Conservation (phyloP, 37 sponge, comb jelly and placozoan species). For the Halisarca cf. caerulea region DNA sequence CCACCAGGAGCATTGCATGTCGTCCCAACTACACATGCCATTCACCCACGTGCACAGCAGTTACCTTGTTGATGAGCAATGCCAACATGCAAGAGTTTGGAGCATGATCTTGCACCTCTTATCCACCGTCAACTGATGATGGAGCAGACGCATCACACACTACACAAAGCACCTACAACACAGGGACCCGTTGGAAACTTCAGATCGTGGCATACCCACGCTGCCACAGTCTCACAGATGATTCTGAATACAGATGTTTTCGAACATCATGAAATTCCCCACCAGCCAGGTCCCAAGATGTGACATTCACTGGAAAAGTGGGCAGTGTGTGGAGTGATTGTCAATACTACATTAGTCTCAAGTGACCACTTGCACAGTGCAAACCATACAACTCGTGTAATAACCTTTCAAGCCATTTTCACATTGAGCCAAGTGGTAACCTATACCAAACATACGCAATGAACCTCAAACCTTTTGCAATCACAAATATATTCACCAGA, state of each 20-base stretch:
- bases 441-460: neutral
- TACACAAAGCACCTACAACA: neutral
- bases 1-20: no score
- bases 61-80: conserved; percentile 4
- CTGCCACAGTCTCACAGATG: neutral
- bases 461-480: neutral
- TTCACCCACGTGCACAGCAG: no score
- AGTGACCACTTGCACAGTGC: no score
- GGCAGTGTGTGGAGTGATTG: no score
- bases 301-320: conserved; percentile 31
- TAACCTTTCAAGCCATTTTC: neutral
- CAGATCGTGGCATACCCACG: neutral
- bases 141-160: conserved; percentile 21
- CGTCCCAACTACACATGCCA: no score
- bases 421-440: conserved; percentile 5
- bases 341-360: no score
- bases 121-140: no score
- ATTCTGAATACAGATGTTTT: neutral
- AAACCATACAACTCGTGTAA: no score
- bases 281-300: conserved; percentile 44
- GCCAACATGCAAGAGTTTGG: neutral
- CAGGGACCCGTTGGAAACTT: neutral
- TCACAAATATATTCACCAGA: neutral
- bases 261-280: conserved; percentile 17
- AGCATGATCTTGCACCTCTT: neutral